Percentiles rank a stretch among this genome's conserved stretches.
These are phyloP conservation scores for Leptoclinus maculatus DNA, from an alignment of 2,797 vertebrate genomes.

Conservation along the genomic window DNA sequence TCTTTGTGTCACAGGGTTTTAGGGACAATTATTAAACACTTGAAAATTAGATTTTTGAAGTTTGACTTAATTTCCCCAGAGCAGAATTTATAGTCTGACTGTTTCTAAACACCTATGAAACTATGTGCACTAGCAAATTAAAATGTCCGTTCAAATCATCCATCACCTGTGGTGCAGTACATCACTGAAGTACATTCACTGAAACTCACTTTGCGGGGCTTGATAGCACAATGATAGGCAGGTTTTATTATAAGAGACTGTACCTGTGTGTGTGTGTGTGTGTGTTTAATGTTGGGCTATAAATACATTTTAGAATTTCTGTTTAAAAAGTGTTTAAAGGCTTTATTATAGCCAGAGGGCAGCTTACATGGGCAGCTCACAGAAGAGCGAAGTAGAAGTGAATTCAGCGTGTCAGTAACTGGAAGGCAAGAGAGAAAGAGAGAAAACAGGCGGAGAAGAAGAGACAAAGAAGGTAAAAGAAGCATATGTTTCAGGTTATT, in stretches of 20 bases:
- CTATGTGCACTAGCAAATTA: conserved; percentile 43
- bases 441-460: conserved; percentile 20
- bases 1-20: conserved; percentile 54
- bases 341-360: conserved; percentile 63
- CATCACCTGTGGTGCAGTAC: conserved; percentile 25
- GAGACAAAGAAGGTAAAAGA: conserved; percentile 12
- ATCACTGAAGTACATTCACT: conserved; percentile 45
- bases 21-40: conserved; percentile 58
- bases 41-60: conserved; percentile 42
- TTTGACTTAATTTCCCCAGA: conserved; percentile 39
- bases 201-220: conserved; percentile 31
- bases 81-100: conserved; percentile 24
- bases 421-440: conserved; percentile 36
- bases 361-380: conserved; percentile 60
- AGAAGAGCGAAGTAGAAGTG: conserved; percentile 50
- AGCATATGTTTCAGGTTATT: conserved; percentile 24
- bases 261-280: neutral
- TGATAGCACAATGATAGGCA: conserved; percentile 24
- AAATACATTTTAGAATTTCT: conserved; percentile 65
- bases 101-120: conserved; percentile 26
- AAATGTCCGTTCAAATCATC: conserved; percentile 49
- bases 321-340: conserved; percentile 63
- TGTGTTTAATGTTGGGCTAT: conserved; percentile 51
- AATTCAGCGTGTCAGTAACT: conserved; percentile 61
- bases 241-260: conserved; percentile 26